A percentile compares a stretch with the other conserved stretches of the same genome.
Evolutionary conservation across 2,888 invertebrate species (phyloP).

Genomic region (Hololepta plana): DNA sequence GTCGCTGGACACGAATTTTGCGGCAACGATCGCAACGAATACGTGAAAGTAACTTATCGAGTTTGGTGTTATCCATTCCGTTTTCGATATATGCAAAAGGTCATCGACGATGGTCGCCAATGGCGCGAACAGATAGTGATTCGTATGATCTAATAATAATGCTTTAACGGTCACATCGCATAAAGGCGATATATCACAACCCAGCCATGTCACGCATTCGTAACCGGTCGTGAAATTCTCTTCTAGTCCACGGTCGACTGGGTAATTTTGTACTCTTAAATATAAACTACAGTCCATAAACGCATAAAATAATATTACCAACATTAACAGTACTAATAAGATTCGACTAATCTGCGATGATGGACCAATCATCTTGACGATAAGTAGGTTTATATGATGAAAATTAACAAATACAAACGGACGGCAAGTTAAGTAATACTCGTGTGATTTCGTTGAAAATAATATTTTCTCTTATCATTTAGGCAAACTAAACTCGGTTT

Average conservation of each 20-base stretch:
- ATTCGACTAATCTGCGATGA: constrained; percentile 56
- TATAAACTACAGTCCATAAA: constrained; percentile 58
- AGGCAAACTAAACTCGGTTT: no score
- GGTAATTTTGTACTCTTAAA: constrained; percentile 50
- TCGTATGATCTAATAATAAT: constrained; percentile 64
- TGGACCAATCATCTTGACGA: constrained; percentile 50
- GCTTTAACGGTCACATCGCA: constrained; percentile 73
- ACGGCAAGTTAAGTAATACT: no score
- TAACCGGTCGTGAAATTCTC: constrained; percentile 24
- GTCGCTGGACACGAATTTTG: constrained; percentile 55
- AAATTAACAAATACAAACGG: no score
- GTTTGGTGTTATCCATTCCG: constrained; percentile 55
- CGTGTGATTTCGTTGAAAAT: no score
- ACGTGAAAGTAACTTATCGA: constrained; percentile 69
- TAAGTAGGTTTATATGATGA: no score
- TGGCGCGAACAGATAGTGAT: constrained; percentile 69
- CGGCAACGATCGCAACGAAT: constrained; percentile 53
- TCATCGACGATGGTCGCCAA: constrained; percentile 55
- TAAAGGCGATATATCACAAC: constrained; percentile 53
- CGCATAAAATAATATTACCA: constrained; percentile 42
- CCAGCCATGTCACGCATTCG: constrained; percentile 39
- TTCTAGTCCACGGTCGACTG: constrained; percentile 33
- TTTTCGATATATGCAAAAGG: constrained; percentile 28
- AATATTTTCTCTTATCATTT: no score
- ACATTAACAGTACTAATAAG: constrained; percentile 36